Evolutionary conservation across 2,113 vertebrate species (phyloP).

Genomic region (Haemorhous mexicanus): DNA sequence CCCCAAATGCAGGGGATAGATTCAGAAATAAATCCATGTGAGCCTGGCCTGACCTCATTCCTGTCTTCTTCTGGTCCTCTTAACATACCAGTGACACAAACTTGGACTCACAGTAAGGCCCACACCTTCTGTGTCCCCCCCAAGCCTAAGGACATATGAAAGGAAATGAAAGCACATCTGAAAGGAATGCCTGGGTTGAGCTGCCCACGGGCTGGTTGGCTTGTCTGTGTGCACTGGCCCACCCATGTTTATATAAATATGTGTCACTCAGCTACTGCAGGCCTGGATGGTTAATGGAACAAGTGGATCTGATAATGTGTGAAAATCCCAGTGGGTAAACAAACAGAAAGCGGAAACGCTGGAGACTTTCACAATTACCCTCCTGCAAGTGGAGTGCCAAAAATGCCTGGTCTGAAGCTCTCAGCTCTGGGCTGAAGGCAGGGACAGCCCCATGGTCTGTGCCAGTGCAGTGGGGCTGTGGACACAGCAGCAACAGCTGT

Average conservation of each 20-base stretch:
- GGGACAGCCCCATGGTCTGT: neutral
- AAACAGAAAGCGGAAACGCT: constrained; percentile 30
- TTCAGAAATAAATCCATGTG: neutral
- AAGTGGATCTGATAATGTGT: constrained; percentile 45
- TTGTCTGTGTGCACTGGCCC: constrained; percentile 5
- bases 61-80: neutral
- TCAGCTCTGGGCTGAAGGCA: accelerated
- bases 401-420: neutral
- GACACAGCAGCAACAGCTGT: neutral
- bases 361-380: constrained; percentile 12
- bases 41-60: neutral
- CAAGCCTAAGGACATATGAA: neutral
- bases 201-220: neutral
- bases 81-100: neutral
- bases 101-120: neutral
- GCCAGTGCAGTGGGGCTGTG: neutral
- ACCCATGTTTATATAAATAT: neutral
- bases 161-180: neutral
- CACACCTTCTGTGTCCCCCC: neutral
- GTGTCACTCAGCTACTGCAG: constrained; percentile 18
- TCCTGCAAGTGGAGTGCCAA: neutral
- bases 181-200: neutral
- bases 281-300: constrained; percentile 39
- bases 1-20: neutral
- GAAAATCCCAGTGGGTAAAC: constrained; percentile 53